phyloP scores from a whole-genome alignment of 1,140 invertebrate species.

The Tetramorium alpestre region DNA sequence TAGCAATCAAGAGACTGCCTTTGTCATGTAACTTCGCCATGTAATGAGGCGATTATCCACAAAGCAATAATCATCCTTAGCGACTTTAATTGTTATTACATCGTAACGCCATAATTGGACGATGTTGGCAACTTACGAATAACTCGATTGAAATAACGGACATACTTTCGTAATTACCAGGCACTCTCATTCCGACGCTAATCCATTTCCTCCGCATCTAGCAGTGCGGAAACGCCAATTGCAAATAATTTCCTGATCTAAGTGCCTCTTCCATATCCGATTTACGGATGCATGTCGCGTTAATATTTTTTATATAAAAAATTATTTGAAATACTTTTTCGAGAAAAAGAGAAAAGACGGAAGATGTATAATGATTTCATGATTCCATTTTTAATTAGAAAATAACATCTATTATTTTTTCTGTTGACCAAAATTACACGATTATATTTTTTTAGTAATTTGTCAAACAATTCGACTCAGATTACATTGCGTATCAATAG shows the following conservation, averaged over 20 bases:
- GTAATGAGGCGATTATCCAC: not conserved
- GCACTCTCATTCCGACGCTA: not conserved
- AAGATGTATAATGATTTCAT: not conserved
- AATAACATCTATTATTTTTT: not conserved
- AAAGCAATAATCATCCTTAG: not conserved
- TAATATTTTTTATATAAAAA: not conserved
- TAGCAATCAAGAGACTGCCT: not conserved
- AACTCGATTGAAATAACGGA: conserved; percentile 56
- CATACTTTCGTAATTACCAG: conserved; percentile 60
- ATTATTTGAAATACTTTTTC: not conserved
- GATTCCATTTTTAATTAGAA: not conserved
- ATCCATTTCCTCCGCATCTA: conserved; percentile 44
- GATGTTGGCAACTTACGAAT: conserved; percentile 6
- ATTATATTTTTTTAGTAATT: conserved; percentile 22
- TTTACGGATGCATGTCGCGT: conserved; percentile 15
- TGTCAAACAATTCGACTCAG: not conserved
- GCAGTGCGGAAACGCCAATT: conserved; percentile 29
- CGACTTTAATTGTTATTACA: conserved; percentile 54
- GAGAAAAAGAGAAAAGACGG: not conserved
- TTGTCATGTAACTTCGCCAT: not conserved
- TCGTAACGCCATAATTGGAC: conserved; percentile 2
- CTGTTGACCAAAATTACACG: not conserved
- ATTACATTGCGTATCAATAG: conserved; percentile 22
- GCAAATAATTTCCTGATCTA: conserved; percentile 63
- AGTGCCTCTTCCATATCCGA: not conserved